phyloP scores from a whole-genome alignment of 1,140 invertebrate species.

The Chrysomallon squamiferum region DNA sequence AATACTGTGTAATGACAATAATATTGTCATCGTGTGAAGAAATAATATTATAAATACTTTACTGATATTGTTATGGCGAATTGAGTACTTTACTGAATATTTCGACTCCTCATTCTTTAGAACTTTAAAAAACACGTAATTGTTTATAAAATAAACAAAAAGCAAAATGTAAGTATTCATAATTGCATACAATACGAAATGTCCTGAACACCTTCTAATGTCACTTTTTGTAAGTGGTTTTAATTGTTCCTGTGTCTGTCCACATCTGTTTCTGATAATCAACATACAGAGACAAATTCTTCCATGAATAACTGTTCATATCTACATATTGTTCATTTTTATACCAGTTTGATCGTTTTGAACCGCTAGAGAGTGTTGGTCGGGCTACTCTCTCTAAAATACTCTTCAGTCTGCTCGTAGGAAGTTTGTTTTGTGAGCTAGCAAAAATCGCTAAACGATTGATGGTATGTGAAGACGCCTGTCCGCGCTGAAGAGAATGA shows the following conservation, averaged over 20 bases:
- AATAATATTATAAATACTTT: too few species aligned
- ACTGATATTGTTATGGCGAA: too few species aligned
- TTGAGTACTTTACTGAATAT: too few species aligned
- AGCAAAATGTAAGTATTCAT: too few species aligned
- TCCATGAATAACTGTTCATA: conserved; percentile 22
- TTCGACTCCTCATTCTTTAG: too few species aligned
- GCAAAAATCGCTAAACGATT: conserved; percentile 24
- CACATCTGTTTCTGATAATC: conserved; percentile 26
- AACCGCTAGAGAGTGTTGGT: conserved; percentile 20
- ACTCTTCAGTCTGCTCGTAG: conserved; percentile 13
- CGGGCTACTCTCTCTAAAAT: conserved; percentile 14
- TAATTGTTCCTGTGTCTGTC: conserved; percentile 13
- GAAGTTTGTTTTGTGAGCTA: conserved; percentile 22
- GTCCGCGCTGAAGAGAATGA: too few species aligned
- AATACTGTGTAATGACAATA: too few species aligned
- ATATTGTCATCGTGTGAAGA: too few species aligned
- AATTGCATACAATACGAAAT: too few species aligned
- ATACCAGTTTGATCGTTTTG: conserved; percentile 23
- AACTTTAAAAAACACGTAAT: too few species aligned
- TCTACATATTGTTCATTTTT: conserved; percentile 22
- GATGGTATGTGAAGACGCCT: conserved; percentile 4
- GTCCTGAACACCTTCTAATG: too few species aligned
- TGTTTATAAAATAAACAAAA: too few species aligned
- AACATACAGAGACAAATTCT: conserved; percentile 22
- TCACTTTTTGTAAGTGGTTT: conserved; percentile 14